Conservation (phyloP, 2,113 vertebrate genomes). For the Miniopterus natalensis region DNA sequence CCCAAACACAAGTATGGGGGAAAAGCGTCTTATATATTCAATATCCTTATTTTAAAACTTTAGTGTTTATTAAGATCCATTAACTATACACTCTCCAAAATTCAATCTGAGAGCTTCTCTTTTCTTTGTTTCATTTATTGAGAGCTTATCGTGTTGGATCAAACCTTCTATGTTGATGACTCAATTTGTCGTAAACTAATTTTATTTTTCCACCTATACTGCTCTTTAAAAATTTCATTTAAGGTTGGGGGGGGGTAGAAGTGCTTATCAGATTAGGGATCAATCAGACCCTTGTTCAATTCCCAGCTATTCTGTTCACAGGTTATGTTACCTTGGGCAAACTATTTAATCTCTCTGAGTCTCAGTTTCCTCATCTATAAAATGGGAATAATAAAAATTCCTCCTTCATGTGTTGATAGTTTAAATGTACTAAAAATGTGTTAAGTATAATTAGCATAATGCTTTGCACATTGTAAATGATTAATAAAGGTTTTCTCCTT, state of each 20-base stretch:
- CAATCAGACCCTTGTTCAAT: not conserved
- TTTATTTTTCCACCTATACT: not conserved
- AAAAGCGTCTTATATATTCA: not conserved
- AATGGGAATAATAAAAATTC: conserved; percentile 35
- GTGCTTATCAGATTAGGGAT: not conserved
- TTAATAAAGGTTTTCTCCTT: not conserved
- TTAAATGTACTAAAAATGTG: not conserved
- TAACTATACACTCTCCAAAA: not conserved
- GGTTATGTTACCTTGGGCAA: not conserved
- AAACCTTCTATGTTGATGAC: not conserved
- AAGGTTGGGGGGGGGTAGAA: not conserved
- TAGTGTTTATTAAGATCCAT: conserved; percentile 2
- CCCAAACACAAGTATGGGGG: not conserved
- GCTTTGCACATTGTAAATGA: not conserved
- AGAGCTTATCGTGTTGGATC: not conserved
- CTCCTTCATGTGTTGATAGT: not conserved
- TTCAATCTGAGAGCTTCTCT: not conserved
- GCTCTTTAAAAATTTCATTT: conserved; percentile 7
- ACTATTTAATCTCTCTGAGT: not conserved
- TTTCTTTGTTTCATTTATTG: not conserved
- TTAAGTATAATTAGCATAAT: not conserved
- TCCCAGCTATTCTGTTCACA: not conserved
- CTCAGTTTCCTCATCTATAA: not conserved
- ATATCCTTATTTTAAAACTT: conserved; percentile 13
- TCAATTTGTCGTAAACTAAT: not conserved